Evolutionary conservation across 2,113 vertebrate species (phyloP), one percentile per base, ranked within the genome.

Genomic region (Ploceus nigricollis): DNA sequence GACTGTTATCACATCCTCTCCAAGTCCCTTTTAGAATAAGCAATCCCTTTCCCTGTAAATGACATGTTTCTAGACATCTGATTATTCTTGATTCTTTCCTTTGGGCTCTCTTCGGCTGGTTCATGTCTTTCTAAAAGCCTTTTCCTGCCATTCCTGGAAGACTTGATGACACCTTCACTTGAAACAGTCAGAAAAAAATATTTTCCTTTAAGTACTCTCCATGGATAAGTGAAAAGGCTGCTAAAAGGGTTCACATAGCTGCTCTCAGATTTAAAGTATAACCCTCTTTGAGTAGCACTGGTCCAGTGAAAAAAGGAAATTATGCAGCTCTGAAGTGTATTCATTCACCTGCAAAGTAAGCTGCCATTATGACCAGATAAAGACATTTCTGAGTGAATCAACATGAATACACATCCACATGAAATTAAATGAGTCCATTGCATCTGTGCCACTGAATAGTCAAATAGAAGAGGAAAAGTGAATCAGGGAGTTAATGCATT

Each of bases 261-360:
- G 91, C 96, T 98, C 94, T 94, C 94, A 96, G 87, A 96, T 97
- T 93, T 95, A 84, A 82, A 97, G 86, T 61, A 80, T 71, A 93
- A 65, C 79, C 54, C 82, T 88, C 93, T 40, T 28, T 90, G 73
- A 97, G 80, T 45, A 91, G 81, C n/a, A 72, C 33, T 95, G 94
- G 68, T 69, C 95, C 64, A 94, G 48, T 61, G 51, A 92, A 92
- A 90, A 83, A 89, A 91, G 87, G 78, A 86, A 63, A 80, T 72
- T 42, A 69, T 15, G 5, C 64, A 84, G 82, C 37, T 87, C 95
- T 89, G 92, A 81, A 93, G 58, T 88, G 4, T 58, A 89, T 90
- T 93, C 64, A 82, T 68, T 86, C 85, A 78, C 47, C 72, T 91
- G 82, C 72, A 92, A 93, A 94, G 94, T 75, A 48, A 93, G 78